phyloP scores from a whole-genome alignment of 2,113 vertebrate species.

The Zosterops lateralis region DNA sequence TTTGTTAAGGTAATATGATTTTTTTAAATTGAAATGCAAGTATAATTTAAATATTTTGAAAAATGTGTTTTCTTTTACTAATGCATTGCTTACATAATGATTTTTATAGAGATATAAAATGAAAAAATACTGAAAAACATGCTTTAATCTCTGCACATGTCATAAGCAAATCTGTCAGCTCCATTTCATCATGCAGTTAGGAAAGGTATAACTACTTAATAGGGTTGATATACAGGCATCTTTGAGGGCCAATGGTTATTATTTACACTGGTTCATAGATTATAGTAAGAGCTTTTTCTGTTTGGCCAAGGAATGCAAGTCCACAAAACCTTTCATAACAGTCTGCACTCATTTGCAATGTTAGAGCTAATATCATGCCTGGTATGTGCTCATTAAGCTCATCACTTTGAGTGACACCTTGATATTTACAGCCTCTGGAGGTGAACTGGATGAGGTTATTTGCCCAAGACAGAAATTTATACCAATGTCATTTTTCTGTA shows the following conservation, averaged over 20 bases:
- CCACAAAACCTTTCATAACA: background rate
- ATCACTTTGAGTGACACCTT: conserved; percentile 41
- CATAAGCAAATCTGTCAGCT: background rate
- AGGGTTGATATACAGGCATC: background rate
- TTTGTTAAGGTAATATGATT: background rate
- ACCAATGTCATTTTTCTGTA: background rate
- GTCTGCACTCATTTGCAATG: background rate
- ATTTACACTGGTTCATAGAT: background rate
- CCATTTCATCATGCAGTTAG: background rate
- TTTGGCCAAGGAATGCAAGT: background rate
- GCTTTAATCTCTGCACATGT: background rate
- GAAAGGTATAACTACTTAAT: background rate
- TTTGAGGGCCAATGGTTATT: background rate
- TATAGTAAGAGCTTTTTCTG: background rate
- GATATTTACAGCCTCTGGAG: conserved; percentile 16
- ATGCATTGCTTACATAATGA: background rate
- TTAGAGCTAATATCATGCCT: background rate
- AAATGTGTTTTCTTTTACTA: background rate
- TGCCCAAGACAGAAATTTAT: background rate
- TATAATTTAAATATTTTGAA: background rate
- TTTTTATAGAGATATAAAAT: background rate
- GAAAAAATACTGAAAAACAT: background rate
- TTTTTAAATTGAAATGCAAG: background rate
- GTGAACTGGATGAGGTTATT: conserved; percentile 2
- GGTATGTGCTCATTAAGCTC: conserved; percentile 33